Conservation (phyloP, 2,888 invertebrate species). For the Panopea generosa region DNA sequence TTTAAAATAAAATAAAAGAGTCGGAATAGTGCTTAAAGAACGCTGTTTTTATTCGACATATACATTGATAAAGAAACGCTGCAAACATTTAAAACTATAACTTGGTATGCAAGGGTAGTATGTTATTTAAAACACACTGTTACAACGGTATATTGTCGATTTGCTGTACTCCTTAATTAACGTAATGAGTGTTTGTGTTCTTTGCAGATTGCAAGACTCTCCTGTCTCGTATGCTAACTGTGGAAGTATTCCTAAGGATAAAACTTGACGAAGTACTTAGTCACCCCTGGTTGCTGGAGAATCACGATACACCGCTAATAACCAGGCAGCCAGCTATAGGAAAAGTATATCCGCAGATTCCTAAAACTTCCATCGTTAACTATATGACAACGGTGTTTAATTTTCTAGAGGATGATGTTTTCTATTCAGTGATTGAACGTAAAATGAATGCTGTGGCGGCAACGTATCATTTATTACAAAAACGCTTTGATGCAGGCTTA, state of each 20-base stretch:
- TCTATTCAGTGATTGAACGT: constrained; percentile 71
- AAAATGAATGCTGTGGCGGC: constrained; percentile 75
- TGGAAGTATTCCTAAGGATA: constrained; percentile 69
- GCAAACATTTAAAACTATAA: no score
- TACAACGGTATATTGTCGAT: no score
- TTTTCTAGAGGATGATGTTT: constrained; percentile 73
- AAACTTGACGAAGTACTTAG: constrained; percentile 71
- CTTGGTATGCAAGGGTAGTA: no score
- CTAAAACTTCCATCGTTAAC: constrained; percentile 68
- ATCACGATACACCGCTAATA: constrained; percentile 59
- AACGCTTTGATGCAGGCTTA: constrained; percentile 64
- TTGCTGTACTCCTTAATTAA: no score
- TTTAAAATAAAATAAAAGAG: no score
- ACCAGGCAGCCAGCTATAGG: constrained; percentile 63
- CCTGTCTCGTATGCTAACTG: constrained; percentile 70
- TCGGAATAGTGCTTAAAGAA: no score
- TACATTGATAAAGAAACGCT: no score
- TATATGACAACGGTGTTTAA: constrained; percentile 73
- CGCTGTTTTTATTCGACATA: no score
- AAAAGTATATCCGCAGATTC: constrained; percentile 57
- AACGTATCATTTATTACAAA: constrained; percentile 66
- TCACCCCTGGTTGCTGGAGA: constrained; percentile 73
- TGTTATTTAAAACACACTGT: no score
- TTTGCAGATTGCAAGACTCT: constrained; percentile 74
- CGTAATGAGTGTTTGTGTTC: not conserved